Evolutionary conservation across 2,888 invertebrate genomes (phyloP).

Genomic region (Lamproptera curius): DNA sequence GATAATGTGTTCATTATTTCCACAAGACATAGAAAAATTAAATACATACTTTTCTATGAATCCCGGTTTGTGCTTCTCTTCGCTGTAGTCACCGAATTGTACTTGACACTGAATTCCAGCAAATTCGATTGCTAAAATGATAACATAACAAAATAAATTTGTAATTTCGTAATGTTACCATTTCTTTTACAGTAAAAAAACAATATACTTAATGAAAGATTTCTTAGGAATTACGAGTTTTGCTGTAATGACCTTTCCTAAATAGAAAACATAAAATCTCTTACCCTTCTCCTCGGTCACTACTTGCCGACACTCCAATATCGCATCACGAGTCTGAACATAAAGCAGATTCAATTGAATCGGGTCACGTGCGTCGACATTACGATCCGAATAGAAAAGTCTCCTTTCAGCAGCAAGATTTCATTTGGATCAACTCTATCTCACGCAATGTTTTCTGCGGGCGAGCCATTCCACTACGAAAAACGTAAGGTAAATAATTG

Average conservation of each 20-base stretch:
- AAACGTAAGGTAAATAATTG: neutral
- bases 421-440: conserved; percentile 93
- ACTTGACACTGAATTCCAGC: conserved; percentile 99
- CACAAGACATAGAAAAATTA: neutral
- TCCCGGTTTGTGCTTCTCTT: conserved; percentile 93
- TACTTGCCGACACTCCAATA: conserved; percentile 96
- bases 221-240: too few species aligned
- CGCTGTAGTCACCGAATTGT: conserved; percentile 96
- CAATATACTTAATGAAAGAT: too few species aligned
- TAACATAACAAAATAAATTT: too few species aligned
- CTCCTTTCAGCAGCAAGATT: conserved; percentile 94
- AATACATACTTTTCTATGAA: conserved; percentile 84
- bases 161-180: too few species aligned
- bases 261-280: too few species aligned
- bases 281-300: conserved; percentile 92
- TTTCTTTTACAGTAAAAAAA: too few species aligned
- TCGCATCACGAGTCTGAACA: conserved; percentile 98
- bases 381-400: conserved; percentile 98
- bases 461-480: conserved; percentile 95
- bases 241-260: too few species aligned
- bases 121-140: conserved; percentile 86
- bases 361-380: conserved; percentile 97
- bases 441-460: conserved; percentile 95
- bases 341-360: conserved; percentile 97
- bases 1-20: too few species aligned